Evolutionary conservation across 2,888 invertebrate species (phyloP), one percentile per base, ranked within the genome.

Genomic region (Boloria euphrosyne): DNA sequence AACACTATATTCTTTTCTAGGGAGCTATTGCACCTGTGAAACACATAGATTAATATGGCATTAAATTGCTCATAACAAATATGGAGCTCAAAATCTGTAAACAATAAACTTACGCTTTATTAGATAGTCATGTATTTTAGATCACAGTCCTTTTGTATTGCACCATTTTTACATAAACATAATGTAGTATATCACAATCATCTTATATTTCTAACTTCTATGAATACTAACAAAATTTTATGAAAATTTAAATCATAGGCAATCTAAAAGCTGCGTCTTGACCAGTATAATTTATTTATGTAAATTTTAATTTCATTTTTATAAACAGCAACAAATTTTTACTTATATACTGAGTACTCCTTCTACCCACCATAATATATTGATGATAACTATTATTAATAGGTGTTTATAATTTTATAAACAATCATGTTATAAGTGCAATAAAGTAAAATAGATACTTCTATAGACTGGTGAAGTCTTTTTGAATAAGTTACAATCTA

Each of bases 41-140:
- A 66, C 66, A 60, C 71, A 55, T 65, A 70, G 52, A 67, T 69
- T 70, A 73, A 66, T 68, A 38, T 13, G 31, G 44, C 62, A 54
- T 65, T 63, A 67, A 61, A 52, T 17, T 65, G 67, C 70, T 71
- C 68, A 68, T 52, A 52, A 62, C 57, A 66, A 51, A 66, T 70
- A 22, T 38, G 44, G 76, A 82, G 84, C 83, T 84, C 84, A 83
- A 83, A 73, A 77, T 78, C 80, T 83, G 80, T 82, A 77, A 86
- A 88, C 86, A 86, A 90, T 87, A 88, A 89, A 82, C 80, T 82
- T 82, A 90, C 87, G 89, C 90, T 91, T 90, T 91, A 90, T 79
- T 90, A 90, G 87, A 73, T 70, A 66, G 67, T 61, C 65, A 49
- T 65, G 65, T 63, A 67, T 71, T 68, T 44, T 46, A n/a, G 10